These are phyloP conservation scores for Myotis planiceps DNA, from an alignment of 2,797 vertebrate genomes.

Conservation along the genomic window DNA sequence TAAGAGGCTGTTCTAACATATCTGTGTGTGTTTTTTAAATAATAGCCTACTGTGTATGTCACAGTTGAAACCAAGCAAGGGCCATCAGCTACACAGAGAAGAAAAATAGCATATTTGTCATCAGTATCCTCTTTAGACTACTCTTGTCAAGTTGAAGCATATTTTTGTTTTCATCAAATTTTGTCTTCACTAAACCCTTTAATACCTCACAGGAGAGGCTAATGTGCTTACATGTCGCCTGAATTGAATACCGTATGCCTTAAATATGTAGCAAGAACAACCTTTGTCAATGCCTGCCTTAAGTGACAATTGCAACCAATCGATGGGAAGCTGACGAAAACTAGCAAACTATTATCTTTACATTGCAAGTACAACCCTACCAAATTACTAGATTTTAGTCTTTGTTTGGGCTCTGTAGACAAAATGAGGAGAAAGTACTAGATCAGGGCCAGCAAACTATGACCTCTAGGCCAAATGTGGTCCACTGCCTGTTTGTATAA, in stretches of 20 bases:
- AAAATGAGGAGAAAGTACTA: conserved; percentile 22
- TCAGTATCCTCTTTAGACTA: background rate
- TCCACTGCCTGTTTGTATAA: background rate
- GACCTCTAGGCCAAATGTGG: background rate
- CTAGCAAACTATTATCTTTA: background rate
- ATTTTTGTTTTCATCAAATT: conserved; percentile 37
- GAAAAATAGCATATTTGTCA: background rate
- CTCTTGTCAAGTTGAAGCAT: conserved; percentile 32
- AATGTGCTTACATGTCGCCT: conserved; percentile 25
- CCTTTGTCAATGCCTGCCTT: background rate
- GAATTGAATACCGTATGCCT: background rate
- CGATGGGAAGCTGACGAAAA: background rate
- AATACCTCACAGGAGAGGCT: conserved; percentile 10
- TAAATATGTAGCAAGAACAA: conserved; percentile 41
- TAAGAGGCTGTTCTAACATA: background rate
- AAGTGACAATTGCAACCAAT: conserved; percentile 40
- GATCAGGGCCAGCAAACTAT: background rate
- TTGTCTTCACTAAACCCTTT: conserved; percentile 44
- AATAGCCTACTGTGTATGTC: background rate
- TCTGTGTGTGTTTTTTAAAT: background rate
- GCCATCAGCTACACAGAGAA: background rate
- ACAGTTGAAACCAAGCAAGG: conserved; percentile 7
- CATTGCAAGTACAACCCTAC: background rate
- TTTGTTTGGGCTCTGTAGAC: background rate
- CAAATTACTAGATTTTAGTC: background rate